These are phyloP conservation scores for Andrena haemorrhoa DNA, from an alignment of 2,888 invertebrate species.

Conservation along the genomic window DNA sequence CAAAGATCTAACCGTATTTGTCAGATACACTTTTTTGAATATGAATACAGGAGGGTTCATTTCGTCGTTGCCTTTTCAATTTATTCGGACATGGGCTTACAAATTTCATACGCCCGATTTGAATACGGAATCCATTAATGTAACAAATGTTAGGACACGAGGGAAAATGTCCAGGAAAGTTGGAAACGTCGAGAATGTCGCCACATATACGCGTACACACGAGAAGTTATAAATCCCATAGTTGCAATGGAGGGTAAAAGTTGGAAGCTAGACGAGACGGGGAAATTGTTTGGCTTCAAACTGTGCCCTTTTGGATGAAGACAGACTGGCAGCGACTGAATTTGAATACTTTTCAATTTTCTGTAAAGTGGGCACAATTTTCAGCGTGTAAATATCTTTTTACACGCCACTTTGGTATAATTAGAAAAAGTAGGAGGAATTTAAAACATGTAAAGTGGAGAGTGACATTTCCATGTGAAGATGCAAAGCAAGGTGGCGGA, in stretches of 20 bases:
- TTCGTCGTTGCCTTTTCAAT: background rate
- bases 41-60: background rate
- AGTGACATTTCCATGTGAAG: too few relatives aligned
- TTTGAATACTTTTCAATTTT: background rate
- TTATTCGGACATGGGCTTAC: background rate
- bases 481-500: too few relatives aligned
- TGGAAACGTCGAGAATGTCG: background rate
- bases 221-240: conserved; percentile 33
- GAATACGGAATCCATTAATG: background rate
- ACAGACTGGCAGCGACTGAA: conserved; percentile 27
- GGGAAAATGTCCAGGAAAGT: conserved; percentile 22
- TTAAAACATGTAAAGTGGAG: too few relatives aligned
- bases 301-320: conserved; percentile 21
- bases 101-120: background rate
- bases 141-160: background rate
- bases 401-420: too few relatives aligned
- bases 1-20: background rate
- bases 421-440: too few relatives aligned
- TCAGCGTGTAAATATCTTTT: too few relatives aligned
- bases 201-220: background rate
- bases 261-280: conserved; percentile 20
- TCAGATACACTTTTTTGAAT: background rate
- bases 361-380: background rate
- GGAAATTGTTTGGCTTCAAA: conserved; percentile 27
- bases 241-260: conserved; percentile 29